Evolutionary conservation across 2,113 vertebrate genomes (phyloP).

Genomic region (Ctenomys sociabilis): DNA sequence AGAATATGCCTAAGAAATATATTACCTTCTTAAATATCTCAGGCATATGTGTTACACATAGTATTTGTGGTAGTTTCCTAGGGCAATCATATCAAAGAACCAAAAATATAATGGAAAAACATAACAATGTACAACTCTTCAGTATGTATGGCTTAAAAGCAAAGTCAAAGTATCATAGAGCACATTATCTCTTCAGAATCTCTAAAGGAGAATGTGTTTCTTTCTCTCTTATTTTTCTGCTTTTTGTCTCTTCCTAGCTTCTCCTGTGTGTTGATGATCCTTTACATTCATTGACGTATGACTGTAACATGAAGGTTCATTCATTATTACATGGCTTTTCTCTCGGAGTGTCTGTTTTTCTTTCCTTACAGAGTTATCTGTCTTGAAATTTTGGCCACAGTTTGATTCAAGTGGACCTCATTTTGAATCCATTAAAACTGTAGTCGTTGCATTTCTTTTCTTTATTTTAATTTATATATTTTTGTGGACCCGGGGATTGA

Average conservation of each 20-base stretch:
- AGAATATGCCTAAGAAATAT: neutral
- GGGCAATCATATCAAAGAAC: neutral
- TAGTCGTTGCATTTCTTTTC: too few relatives aligned
- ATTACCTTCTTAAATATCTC: neutral
- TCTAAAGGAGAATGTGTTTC: neutral
- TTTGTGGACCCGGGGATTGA: too few relatives aligned
- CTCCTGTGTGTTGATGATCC: neutral
- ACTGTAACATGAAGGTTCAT: neutral
- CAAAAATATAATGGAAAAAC: neutral
- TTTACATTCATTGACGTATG: neutral
- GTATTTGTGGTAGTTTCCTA: neutral
- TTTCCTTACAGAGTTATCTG: neutral
- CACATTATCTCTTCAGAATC: fast-evolving
- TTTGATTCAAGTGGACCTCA: neutral
- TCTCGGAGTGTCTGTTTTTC: neutral
- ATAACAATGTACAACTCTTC: neutral
- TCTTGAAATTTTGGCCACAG: neutral
- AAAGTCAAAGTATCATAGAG: neutral
- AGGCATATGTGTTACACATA: neutral
- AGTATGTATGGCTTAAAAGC: neutral
- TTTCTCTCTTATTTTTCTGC: neutral
- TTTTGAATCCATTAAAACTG: neutral
- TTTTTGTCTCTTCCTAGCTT: neutral
- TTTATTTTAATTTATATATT: too few relatives aligned
- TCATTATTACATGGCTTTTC: neutral